Base-by-base conservation (phyloP, 2,113 vertebrate species). In the Corythornis madagascariensis region DNA sequence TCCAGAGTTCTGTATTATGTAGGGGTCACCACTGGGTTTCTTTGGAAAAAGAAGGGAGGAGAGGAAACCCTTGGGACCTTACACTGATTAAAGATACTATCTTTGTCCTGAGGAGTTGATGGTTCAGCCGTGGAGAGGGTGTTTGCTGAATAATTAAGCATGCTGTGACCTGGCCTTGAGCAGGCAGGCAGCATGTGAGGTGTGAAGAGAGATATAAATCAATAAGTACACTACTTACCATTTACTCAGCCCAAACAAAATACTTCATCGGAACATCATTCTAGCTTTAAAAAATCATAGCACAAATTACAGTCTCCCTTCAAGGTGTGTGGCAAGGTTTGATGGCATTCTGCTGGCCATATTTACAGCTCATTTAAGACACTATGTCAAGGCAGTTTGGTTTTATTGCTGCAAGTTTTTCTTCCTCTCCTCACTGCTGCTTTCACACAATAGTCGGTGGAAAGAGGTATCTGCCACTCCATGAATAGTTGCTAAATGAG, bases 161-260 rank as follows among this genome's bases (percentile, higher is more conserved):
- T 48, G 72, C 82, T 69, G 66, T 76, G 93, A 85, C 64, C 82
- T n/a, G 72, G 88, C 85, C 84, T 71, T 29, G 76, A 83, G 90
- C 69, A 76, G 60, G 43, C 55, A 71, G 69, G 85, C 79, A 67
- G 71, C 22, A 22, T 79, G 3, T 60, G 83, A 95, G 80, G 83
- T 88, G 90, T 56, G 79, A 86, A 88, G 50, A 86, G 80, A 78
- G 69, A 56, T 24, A 83, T 85, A 96, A 92, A 94, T 95, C 95
- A 85, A 91, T 95, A 94, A 93, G 47, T 59, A 55, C 71, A 88
- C 82, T 82, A 47, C 66, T 82, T 87, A 65, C 86, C 66, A 65
- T 93, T 94, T 89, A 50, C 93, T 87, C 87, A 85, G 87, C 78
- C 89, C 89, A 89, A 90, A 87, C 70, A 74, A 85, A 94, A 94